Base-by-base conservation (phyloP, 2,888 invertebrate genomes). In the Callinectes sapidus region DNA sequence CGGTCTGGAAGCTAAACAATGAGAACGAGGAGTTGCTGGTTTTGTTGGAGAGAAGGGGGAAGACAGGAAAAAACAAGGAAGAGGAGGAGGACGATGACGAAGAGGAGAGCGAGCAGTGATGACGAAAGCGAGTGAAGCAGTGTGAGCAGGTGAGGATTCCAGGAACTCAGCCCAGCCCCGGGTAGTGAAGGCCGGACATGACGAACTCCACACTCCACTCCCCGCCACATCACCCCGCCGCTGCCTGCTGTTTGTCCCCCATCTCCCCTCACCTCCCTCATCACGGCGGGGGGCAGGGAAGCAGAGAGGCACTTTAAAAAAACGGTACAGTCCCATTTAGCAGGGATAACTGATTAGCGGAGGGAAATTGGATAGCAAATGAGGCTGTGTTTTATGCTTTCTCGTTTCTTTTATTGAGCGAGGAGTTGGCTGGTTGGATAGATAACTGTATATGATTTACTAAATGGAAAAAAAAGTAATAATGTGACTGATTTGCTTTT, bases 151-250 rank as follows among this genome's bases (percentile, higher is more conserved):
- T 71, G 71, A 71, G 71, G 71, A n/a, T 71, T 71, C 71, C 71
- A 71, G 71, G 71, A 71, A 71, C 71, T 28, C 71, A n/a, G 71
- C 71, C 23, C 71, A n/a, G 71, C 71, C 28, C 13, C n/a, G 71
- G 71, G 28, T 23, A 71, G 71, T 71, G 71, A 71, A 71, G 71
- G 71, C 71, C 71, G 71, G 71, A 71, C 71, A 71, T 71, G 71
- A 71, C 71, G 23, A 71, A 71, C 71, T n/a, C 71, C 28, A 28
- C n/a, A 71, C 71, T n/a, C 71, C 28, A 28, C n/a, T 28, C 28
- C 66, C 3, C 14, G 48, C 87, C 39, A 35, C 48, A 48, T 39
- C 87, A 23, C 87, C 13, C 13, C 2, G n/a, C 23, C 5, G 87
- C 28, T 42, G n/a, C 71, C 71, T 71, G 71, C 71, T 71, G 71